These are phyloP conservation scores for Pygmarrhopalites habei DNA, from an alignment of 1,140 invertebrate genomes.

Conservation along the genomic window DNA sequence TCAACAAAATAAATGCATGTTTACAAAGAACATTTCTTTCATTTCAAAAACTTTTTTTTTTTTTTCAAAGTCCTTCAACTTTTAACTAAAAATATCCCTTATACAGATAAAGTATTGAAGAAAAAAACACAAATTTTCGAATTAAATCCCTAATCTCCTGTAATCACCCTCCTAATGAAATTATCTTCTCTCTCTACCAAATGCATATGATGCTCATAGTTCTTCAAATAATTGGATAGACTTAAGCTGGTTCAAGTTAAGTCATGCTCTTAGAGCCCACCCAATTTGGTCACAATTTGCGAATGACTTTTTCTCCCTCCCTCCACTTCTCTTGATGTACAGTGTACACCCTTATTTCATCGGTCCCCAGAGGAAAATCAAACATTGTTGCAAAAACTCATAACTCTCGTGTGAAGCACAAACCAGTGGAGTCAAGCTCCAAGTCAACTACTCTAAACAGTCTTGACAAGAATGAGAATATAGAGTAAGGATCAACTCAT, in stretches of 20 bases:
- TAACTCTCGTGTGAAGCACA: neutral
- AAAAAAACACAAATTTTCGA: too few relatives aligned
- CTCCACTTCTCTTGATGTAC: neutral
- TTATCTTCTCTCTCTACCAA: too few relatives aligned
- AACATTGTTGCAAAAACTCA: slow-evolving; percentile 1
- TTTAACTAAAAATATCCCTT: too few relatives aligned
- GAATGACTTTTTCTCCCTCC: neutral
- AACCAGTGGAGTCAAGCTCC: neutral
- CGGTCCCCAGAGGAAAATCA: neutral
- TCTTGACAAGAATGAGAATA: slow-evolving; percentile 29
- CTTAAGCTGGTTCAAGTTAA: slow-evolving; percentile 16
- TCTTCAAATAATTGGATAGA: neutral
- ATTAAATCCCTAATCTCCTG: too few relatives aligned
- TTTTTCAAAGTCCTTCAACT: too few relatives aligned
- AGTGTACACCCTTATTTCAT: neutral
- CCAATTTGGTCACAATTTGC: slow-evolving; percentile 1
- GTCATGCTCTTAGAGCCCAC: neutral
- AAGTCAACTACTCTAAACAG: slow-evolving; percentile 22
- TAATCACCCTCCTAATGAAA: too few relatives aligned
- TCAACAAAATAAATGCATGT: too few relatives aligned
- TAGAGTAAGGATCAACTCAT: slow-evolving; percentile 16
- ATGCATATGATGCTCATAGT: too few relatives aligned
- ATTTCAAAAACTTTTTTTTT: too few relatives aligned
- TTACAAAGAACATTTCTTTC: too few relatives aligned
- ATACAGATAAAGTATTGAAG: too few relatives aligned